Base-by-base conservation (phyloP, 2,113 vertebrate species). In the Poecile atricapillus region DNA sequence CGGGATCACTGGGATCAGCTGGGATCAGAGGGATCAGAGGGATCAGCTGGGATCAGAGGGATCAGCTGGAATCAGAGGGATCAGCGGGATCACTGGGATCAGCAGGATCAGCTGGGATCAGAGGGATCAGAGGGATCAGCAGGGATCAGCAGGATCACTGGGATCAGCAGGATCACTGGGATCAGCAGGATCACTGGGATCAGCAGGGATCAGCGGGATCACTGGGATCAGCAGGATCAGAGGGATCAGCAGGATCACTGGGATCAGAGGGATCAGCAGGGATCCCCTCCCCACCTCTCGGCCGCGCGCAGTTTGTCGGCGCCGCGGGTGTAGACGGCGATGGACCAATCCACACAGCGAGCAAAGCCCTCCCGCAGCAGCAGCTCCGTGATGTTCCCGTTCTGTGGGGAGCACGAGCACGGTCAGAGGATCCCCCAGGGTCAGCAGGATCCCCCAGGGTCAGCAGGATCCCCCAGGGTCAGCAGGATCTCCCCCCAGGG, bases 301-400 rank as follows among this genome's bases (percentile, higher is more conserved):
- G 98, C 98, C 2, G 99, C 98, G 31, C 99, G 90, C 83, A 99
- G 98, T 91, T 99, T 99, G 92, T 99, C 99, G 0, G 99, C 98
- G 0, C 99, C 99, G 15, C 99, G 98, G 15, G 99, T 99, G 92
- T 99, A 99, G 53, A 99, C 98, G 0, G 99, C 99, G 89, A 99
- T 99, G 35, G 99, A 99, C 99, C 99, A 99, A 97, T 99, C 99
- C 33, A 99, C 99, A 5, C 99, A 99, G 84, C 99, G 99, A 8
- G 99, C 99, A 49, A 99, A 99, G 21, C 99, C 99, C 95, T 99
- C 99, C 96, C 98, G 99, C 96, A 99, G 97, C 90, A 99, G 96
- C 43, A 99, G 98, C 93, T 99, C 99, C 4, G 99, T 99, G 93
- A 99, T 99, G 97, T 99, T 99, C 28, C 99, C 99, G 3, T 99